phyloP scores from a whole-genome alignment of 2,888 invertebrate genomes.

The Rotaria magnacalcarata region DNA sequence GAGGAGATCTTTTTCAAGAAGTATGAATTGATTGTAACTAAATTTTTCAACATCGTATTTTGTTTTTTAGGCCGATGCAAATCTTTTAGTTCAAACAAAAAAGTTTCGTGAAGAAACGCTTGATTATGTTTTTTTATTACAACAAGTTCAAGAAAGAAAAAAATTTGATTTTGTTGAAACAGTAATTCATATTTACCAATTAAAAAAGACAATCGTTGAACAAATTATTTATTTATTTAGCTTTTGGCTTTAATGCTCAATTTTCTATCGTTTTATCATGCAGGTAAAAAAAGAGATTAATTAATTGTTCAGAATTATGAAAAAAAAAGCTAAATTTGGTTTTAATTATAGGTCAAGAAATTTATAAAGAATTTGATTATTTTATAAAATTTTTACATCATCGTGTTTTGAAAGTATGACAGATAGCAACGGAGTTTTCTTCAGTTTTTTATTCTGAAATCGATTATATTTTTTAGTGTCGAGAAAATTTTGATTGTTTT shows the following conservation, averaged over 20 bases:
- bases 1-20: slow-evolving; percentile 31
- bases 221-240: not conserved
- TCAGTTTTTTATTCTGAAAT: not conserved
- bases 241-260: slow-evolving; percentile 35
- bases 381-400: slow-evolving; percentile 29
- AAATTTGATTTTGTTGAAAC: slow-evolving; percentile 99
- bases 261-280: slow-evolving; percentile 35
- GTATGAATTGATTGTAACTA: not conserved
- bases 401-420: not conserved
- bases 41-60: not conserved
- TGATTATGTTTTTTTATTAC: slow-evolving; percentile 91
- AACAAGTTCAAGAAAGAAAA: slow-evolving; percentile 95
- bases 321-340: no score
- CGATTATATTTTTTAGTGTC: not conserved
- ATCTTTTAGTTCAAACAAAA: slow-evolving; percentile 90
- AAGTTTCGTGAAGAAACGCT: slow-evolving; percentile 91
- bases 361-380: slow-evolving; percentile 38
- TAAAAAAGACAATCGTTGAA: no score
- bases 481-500: slow-evolving; percentile 38
- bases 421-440: not conserved
- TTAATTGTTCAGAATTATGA: no score
- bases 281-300: slow-evolving; percentile 64
- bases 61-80: slow-evolving; percentile 78
- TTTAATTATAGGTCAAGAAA: slow-evolving; percentile 51
- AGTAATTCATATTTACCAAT: slow-evolving; percentile 57